Evolutionary conservation across 2,113 vertebrate species (phyloP).

Genomic region (Campylomormyrus tamandua): DNA sequence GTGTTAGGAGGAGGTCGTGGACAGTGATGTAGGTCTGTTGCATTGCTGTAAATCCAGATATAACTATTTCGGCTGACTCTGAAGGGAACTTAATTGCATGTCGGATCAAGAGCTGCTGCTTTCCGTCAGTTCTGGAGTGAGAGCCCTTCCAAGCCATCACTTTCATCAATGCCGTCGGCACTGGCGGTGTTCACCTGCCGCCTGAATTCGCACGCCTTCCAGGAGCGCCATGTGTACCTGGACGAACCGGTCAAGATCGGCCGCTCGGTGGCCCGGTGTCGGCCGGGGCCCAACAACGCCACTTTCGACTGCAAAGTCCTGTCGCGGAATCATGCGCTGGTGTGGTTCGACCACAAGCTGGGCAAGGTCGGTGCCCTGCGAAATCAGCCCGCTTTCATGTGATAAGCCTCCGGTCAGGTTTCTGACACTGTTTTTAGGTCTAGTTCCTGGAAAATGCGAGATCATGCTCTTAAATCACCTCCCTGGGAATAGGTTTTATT

Average conservation of each 20-base stretch:
- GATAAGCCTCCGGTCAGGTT: background rate
- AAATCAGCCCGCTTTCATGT: background rate
- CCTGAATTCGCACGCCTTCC: conserved; percentile 97
- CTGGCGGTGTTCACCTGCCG: conserved; percentile 98
- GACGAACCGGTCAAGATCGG: conserved; percentile 98
- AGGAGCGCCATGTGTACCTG: conserved; percentile 99
- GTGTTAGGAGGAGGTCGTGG: background rate
- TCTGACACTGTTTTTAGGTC: background rate
- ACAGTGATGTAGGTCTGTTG: background rate
- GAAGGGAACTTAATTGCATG: background rate
- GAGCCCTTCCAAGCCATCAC: conserved; percentile 41
- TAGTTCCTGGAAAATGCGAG: background rate
- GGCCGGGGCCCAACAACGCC: conserved; percentile 94
- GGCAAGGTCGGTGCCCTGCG: conserved; percentile 75
- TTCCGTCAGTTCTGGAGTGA: background rate
- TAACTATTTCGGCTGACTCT: background rate
- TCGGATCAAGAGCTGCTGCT: background rate
- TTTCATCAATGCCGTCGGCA: conserved; percentile 95
- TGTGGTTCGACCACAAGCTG: conserved; percentile 98
- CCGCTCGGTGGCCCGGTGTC: conserved; percentile 94
- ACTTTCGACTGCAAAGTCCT: conserved; percentile 99
- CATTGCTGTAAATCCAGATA: background rate
- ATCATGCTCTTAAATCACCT: background rate
- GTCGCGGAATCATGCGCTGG: conserved; percentile 93
- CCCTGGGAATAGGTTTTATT: background rate